These are phyloP conservation scores for Tapirus indicus DNA, from an alignment of 2,797 vertebrate genomes.

Conservation along the genomic window DNA sequence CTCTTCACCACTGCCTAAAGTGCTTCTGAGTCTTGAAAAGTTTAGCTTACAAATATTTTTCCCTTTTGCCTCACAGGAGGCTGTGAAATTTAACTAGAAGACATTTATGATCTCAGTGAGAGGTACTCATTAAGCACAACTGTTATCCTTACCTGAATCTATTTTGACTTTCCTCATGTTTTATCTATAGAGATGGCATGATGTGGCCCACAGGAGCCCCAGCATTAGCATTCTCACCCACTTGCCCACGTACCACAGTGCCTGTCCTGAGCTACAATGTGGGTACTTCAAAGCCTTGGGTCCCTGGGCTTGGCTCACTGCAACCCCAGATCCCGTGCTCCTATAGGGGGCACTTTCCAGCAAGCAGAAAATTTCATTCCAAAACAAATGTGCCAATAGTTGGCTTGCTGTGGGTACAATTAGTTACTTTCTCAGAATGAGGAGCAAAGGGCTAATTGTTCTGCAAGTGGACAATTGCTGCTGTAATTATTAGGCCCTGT, in stretches of 20 bases:
- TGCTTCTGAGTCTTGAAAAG: constrained; percentile 46
- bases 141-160: constrained; percentile 76
- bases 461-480: constrained; percentile 83
- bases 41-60: constrained; percentile 70
- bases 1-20: not conserved
- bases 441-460: constrained; percentile 85
- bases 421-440: constrained; percentile 82
- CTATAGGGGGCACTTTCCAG: constrained; percentile 57
- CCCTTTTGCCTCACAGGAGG: constrained; percentile 34
- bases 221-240: not conserved
- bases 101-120: constrained; percentile 68
- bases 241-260: not conserved
- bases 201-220: not conserved
- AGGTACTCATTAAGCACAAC: constrained; percentile 78
- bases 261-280: not conserved
- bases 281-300: not conserved
- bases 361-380: constrained; percentile 60
- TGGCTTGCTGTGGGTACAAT: constrained; percentile 79
- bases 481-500: constrained; percentile 82
- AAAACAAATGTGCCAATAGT: constrained; percentile 56
- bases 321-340: not conserved
- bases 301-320: not conserved
- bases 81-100: constrained; percentile 71
- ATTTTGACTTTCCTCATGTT: constrained; percentile 65
- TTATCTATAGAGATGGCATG: not conserved